Percentiles rank a stretch among this genome's conserved stretches.
Conservation (phyloP, 2,888 invertebrate species). For the Panopea generosa region DNA sequence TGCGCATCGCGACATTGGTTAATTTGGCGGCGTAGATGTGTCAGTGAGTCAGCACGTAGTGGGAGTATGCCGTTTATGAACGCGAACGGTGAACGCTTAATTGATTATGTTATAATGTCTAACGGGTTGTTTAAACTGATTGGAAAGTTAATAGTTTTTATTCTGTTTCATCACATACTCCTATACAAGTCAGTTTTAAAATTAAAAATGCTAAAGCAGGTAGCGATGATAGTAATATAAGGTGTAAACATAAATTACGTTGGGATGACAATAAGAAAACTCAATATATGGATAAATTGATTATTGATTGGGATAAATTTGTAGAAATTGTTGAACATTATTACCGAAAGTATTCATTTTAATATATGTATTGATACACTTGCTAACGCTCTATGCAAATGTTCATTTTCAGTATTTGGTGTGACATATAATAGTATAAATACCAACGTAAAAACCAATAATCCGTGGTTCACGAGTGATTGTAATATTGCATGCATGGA, state of each 20-base stretch:
- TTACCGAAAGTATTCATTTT: constrained; percentile 1
- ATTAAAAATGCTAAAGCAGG: background rate
- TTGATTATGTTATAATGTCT: too few species aligned
- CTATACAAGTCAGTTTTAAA: constrained; percentile 3
- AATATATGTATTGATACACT: constrained; percentile 3
- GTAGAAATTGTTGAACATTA: background rate
- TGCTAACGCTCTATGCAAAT: background rate
- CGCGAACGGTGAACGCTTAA: too few species aligned
- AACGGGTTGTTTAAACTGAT: too few species aligned
- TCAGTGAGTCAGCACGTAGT: too few species aligned
- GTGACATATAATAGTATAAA: background rate
- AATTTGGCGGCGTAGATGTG: too few species aligned
- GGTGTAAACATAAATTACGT: background rate
- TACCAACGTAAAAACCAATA: background rate
- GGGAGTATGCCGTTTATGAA: too few species aligned
- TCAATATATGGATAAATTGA: background rate
- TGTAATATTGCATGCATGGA: constrained; percentile 7
- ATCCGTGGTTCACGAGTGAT: constrained; percentile 9
- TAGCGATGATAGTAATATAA: background rate
- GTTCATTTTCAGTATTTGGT: constrained; percentile 8
- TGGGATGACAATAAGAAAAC: background rate
- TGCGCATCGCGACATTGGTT: too few species aligned
- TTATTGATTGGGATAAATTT: background rate
- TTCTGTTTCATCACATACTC: constrained; percentile 15
- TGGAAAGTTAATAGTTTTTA: constrained; percentile 2